A percentile compares a stretch with the other conserved stretches of the same genome.
Evolutionary conservation across 2,888 invertebrate genomes (phyloP).

Genomic region (Uropetala carovei): DNA sequence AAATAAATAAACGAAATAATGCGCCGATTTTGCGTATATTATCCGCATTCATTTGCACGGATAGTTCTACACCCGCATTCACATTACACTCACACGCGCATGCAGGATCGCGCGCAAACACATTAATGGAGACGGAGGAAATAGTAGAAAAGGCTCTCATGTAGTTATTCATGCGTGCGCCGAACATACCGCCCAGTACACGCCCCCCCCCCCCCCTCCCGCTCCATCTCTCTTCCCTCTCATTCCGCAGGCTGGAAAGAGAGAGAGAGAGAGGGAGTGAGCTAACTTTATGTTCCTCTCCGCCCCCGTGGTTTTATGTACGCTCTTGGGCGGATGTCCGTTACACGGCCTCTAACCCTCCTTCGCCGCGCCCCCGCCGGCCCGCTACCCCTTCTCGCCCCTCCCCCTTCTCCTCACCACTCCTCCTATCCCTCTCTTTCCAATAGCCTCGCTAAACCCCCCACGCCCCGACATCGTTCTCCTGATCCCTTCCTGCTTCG

Average conservation of each 20-base stretch:
- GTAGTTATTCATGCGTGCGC: constrained; percentile 17
- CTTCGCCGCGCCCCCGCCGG: neutral
- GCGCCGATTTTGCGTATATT: neutral
- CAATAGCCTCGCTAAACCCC: too few species aligned
- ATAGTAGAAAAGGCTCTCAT: neutral
- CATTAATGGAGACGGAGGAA: constrained; percentile 2
- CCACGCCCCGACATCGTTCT: too few species aligned
- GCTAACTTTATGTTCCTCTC: neutral
- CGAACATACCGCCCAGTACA: constrained; percentile 13
- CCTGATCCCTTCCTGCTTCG: too few species aligned
- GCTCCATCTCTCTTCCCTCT: neutral
- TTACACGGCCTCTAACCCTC: constrained; percentile 25
- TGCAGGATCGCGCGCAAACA: neutral
- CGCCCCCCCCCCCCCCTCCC: neutral
- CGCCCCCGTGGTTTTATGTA: constrained; percentile 8
- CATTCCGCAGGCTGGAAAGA: neutral
- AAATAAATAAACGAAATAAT: neutral
- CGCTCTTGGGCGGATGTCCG: constrained; percentile 24
- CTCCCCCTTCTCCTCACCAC: too few species aligned
- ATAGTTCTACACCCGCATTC: neutral
- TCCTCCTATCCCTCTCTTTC: too few species aligned
- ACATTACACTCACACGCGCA: neutral
- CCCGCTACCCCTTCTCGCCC: neutral
- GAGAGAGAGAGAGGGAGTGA: neutral
- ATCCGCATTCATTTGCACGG: neutral